Evolutionary conservation across 2,888 invertebrate genomes (phyloP).

Genomic region (Podabrus alpinus): DNA sequence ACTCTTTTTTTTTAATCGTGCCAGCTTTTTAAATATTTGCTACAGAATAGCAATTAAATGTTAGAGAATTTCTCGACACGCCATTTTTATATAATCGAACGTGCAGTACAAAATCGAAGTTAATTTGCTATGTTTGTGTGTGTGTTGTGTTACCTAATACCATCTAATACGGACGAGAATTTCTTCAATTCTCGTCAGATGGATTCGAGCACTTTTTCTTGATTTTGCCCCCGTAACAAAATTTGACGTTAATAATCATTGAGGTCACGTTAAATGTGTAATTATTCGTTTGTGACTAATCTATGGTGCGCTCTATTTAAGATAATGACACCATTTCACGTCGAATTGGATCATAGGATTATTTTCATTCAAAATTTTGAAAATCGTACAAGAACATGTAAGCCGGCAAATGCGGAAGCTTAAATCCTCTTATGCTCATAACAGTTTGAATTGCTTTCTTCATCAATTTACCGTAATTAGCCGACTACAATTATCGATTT

Average conservation of each 20-base stretch:
- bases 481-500: background rate
- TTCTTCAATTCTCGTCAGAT: background rate
- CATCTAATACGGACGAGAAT: background rate
- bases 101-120: background rate
- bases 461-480: background rate
- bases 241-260: background rate
- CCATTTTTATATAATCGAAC: background rate
- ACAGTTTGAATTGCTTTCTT: background rate
- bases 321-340: constrained; percentile 14
- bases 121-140: background rate
- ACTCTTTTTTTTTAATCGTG: background rate
- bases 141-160: background rate
- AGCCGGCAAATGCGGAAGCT: background rate
- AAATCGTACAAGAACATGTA: background rate
- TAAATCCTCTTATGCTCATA: background rate
- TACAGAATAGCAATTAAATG: background rate
- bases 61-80: background rate
- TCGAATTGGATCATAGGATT: background rate
- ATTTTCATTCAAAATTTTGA: background rate
- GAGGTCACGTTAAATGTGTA: constrained; percentile 10
- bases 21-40: background rate
- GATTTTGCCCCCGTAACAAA: background rate
- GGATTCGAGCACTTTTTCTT: background rate
- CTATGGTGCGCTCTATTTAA: constrained; percentile 15
- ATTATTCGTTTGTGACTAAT: constrained; percentile 15